Conservation (phyloP, 2,797 vertebrate genomes). For the Hirundo rustica region DNA sequence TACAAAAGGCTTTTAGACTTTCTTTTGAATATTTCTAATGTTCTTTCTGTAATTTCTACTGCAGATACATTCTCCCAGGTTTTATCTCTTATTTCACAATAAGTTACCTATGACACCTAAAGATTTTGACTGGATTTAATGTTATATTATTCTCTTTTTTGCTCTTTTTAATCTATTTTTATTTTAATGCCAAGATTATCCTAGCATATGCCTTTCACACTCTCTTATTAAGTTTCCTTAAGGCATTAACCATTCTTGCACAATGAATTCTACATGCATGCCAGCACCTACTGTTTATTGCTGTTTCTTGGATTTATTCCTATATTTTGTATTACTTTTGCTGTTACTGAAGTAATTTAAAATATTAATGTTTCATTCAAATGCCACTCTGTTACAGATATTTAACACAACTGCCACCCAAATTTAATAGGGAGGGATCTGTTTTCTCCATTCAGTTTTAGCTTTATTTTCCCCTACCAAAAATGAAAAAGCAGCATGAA, state of each 20-base stretch:
- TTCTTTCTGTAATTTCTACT: constrained; percentile 54
- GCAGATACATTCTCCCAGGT: constrained; percentile 44
- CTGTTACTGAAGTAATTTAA: constrained; percentile 7
- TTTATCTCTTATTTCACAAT: constrained; percentile 57
- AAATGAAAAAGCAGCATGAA: neutral
- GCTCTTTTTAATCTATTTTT: constrained; percentile 35
- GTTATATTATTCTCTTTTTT: neutral
- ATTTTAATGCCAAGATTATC: constrained; percentile 35
- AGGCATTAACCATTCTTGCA: neutral
- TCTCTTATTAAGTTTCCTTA: neutral
- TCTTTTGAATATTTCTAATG: constrained; percentile 40
- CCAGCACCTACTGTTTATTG: constrained; percentile 12
- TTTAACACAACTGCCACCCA: neutral
- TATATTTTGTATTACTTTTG: neutral
- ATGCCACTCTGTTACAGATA: neutral
- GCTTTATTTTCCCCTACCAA: neutral
- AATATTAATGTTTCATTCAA: constrained; percentile 11
- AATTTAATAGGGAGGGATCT: neutral
- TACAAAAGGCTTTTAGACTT: constrained; percentile 46
- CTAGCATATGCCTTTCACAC: constrained; percentile 2
- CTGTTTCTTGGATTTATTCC: neutral
- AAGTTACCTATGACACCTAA: constrained; percentile 41
- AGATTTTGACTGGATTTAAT: constrained; percentile 40
- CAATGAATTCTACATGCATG: neutral
- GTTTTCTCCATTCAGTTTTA: neutral